These are phyloP conservation scores for Rhinogobio ventralis DNA, from an alignment of 2,797 vertebrate genomes.

Conservation along the genomic window DNA sequence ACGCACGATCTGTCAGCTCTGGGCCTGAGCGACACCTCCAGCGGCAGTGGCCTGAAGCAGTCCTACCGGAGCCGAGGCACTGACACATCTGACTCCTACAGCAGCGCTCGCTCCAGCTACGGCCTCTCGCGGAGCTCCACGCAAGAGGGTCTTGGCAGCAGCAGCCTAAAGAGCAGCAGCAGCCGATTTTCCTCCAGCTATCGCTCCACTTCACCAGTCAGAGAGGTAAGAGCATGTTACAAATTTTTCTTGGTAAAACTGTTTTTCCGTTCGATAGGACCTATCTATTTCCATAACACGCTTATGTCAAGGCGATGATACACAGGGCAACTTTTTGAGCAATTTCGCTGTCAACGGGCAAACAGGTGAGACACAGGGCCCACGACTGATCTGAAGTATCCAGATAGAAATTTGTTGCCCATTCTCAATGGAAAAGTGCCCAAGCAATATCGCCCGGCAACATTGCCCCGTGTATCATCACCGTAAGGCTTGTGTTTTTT, in stretches of 20 bases:
- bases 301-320: background rate
- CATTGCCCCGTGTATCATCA: too few relatives aligned
- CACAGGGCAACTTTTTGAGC: too few relatives aligned
- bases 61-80: constrained; percentile 81
- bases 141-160: constrained; percentile 76
- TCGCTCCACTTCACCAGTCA: constrained; percentile 68
- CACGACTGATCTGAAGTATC: too few relatives aligned
- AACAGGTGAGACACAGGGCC: too few relatives aligned
- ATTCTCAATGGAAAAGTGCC: too few relatives aligned
- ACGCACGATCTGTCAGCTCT: constrained; percentile 87
- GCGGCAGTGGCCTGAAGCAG: constrained; percentile 79
- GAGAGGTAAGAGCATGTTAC: constrained; percentile 79
- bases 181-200: constrained; percentile 67
- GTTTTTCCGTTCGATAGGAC: background rate
- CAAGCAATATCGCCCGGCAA: too few relatives aligned
- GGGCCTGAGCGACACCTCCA: constrained; percentile 75
- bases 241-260: background rate
- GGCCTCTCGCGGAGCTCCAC: constrained; percentile 77
- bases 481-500: background rate
- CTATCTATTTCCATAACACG: background rate
- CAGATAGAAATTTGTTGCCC: too few relatives aligned
- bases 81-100: constrained; percentile 77
- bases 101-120: constrained; percentile 69
- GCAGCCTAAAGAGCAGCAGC: constrained; percentile 67
- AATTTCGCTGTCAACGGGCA: too few relatives aligned